Evolutionary conservation across 92 coral and sea anemone species (phyloP).

Genomic region (Phenganax marumi): DNA sequence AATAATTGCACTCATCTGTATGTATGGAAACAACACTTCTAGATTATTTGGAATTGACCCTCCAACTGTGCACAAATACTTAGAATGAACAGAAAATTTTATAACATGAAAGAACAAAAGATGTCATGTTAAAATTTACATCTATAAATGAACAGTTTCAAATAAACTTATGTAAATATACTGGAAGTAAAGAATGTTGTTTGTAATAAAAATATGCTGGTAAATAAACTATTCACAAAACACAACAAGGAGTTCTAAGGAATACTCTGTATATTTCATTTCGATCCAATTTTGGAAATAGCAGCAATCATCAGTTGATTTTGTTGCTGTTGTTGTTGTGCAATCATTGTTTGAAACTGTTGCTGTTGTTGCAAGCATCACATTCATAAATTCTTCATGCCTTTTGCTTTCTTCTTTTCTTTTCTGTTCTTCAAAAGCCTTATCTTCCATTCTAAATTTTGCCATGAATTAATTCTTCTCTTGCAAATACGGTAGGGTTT

Average conservation of each 20-base stretch:
- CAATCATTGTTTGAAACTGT: conserved; percentile 3
- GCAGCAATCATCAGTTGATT: conserved; percentile 15
- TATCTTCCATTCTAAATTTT: conserved; percentile 29
- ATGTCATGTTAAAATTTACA: neutral
- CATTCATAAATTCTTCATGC: conserved; percentile 9
- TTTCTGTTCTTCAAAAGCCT: conserved; percentile 20
- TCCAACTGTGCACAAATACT: neutral
- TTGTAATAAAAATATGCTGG: too few species aligned
- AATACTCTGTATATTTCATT: neutral
- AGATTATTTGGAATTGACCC: conserved; percentile 15
- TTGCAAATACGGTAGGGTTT: too few species aligned
- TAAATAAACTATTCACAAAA: neutral
- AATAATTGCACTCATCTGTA: conserved; percentile 40
- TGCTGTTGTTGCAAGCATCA: conserved; percentile 10
- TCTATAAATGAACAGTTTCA: neutral
- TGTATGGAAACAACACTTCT: conserved; percentile 25
- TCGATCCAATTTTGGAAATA: conserved; percentile 11
- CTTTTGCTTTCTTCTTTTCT: conserved; percentile 5
- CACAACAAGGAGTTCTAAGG: neutral
- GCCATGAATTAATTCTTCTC: neutral
- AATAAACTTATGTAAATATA: neutral
- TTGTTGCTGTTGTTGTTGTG: conserved; percentile 32
- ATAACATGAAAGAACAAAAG: neutral
- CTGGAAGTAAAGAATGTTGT: too few species aligned
- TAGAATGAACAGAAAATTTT: neutral